Evolutionary conservation across 2,888 invertebrate genomes (phyloP).

Genomic region (Hirtodrosophila duncani): DNA sequence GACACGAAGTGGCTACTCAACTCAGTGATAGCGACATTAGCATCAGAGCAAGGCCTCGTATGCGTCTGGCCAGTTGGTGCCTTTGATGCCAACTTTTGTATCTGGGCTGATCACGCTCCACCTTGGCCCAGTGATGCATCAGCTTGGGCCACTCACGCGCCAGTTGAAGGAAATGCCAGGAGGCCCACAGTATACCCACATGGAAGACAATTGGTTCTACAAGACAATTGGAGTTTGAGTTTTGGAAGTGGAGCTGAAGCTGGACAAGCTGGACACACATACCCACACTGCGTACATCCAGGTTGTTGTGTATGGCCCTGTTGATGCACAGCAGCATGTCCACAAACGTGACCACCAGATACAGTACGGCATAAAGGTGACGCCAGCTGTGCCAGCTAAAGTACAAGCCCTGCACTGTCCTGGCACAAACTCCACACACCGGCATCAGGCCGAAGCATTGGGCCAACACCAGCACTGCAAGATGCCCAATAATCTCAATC

Average conservation of each 20-base stretch:
- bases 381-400: conserved; percentile 73
- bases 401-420: conserved; percentile 68
- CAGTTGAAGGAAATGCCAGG: conserved; percentile 77
- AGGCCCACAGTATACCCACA: conserved; percentile 59
- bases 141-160: conserved; percentile 72
- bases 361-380: conserved; percentile 64
- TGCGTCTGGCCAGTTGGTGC: conserved; percentile 47
- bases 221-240: neutral
- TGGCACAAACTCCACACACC: conserved; percentile 63
- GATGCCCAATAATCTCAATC: too few species aligned
- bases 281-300: conserved; percentile 75
- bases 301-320: conserved; percentile 40
- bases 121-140: conserved; percentile 72
- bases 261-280: neutral
- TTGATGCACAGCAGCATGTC: conserved; percentile 57
- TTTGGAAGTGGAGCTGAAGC: neutral
- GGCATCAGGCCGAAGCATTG: conserved; percentile 76
- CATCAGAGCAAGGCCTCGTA: conserved; percentile 57
- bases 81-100: conserved; percentile 43
- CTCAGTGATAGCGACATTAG: conserved; percentile 68
- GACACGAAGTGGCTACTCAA: conserved; percentile 29
- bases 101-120: conserved; percentile 49
- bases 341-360: conserved; percentile 50
- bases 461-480: conserved; percentile 71
- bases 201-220: conserved; percentile 76